Conservation (phyloP, 2,888 invertebrate species). For the Cinara cedri region DNA sequence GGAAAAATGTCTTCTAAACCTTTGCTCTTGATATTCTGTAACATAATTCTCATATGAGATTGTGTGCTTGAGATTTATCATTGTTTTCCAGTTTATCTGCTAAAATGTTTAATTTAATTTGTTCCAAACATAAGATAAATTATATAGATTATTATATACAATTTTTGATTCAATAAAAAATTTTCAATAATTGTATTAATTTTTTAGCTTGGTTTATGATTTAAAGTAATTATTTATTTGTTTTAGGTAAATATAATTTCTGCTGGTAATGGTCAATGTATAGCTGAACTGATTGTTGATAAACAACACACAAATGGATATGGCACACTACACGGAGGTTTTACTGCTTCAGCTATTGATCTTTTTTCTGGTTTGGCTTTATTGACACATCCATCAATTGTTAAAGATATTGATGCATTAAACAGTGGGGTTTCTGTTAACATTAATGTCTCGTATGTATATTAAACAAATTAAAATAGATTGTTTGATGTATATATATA, state of each 20-base stretch:
- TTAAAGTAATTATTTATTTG: conserved; percentile 14
- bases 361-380: conserved; percentile 80
- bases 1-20: too few species aligned
- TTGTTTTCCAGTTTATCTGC: too few species aligned
- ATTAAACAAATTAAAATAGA: not conserved
- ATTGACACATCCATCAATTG: conserved; percentile 68
- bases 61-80: too few species aligned
- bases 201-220: not conserved
- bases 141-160: too few species aligned
- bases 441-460: conserved; percentile 59
- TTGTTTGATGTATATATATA: too few species aligned
- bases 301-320: conserved; percentile 75
- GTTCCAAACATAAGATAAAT: too few species aligned
- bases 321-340: conserved; percentile 84
- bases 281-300: conserved; percentile 76
- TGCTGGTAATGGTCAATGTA: conserved; percentile 75
- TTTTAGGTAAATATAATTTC: conserved; percentile 65
- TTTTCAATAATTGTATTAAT: not conserved
- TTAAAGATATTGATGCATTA: conserved; percentile 31
- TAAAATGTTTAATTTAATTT: too few species aligned
- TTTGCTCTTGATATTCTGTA: too few species aligned
- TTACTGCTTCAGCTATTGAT: conserved; percentile 81
- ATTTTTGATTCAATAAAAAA: too few species aligned
- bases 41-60: too few species aligned
- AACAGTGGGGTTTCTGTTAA: conserved; percentile 59